Evolutionary conservation across 1,140 invertebrate species (phyloP).

Genomic region (Rhynchophorus ferrugineus): DNA sequence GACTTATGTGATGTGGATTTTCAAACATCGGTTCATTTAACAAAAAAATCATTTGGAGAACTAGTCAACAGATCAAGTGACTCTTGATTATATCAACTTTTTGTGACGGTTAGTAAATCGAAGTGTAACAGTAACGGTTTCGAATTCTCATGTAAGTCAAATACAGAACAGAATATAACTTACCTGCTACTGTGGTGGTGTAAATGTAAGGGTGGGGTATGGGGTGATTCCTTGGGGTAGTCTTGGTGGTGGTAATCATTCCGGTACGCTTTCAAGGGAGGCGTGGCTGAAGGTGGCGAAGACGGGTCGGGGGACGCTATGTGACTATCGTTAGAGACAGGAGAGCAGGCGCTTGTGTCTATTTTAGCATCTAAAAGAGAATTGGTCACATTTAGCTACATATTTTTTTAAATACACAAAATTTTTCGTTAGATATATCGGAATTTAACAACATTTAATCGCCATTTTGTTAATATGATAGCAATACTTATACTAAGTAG

Average conservation of each 20-base stretch:
- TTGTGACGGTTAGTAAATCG: no score
- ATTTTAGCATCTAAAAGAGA: conserved; percentile 20
- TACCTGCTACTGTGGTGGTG: conserved; percentile 21
- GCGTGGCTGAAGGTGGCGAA: conserved; percentile 47
- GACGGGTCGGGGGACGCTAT: conserved; percentile 34
- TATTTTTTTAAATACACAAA: conserved; percentile 1
- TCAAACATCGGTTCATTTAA: no score
- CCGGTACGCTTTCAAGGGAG: conserved; percentile 38
- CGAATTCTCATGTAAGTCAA: not conserved
- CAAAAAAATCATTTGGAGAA: no score
- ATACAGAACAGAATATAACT: not conserved
- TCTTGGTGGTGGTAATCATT: conserved; percentile 14
- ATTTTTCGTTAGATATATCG: no score
- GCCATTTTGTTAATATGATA: no score
- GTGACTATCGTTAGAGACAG: conserved; percentile 38
- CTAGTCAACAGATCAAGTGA: no score
- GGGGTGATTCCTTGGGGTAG: conserved; percentile 33
- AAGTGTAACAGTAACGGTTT: no score
- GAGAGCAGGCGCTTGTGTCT: conserved; percentile 34
- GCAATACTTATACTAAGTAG: no score
- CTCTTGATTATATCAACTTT: no score
- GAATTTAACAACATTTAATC: no score
- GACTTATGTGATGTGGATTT: no score
- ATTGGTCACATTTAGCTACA: not conserved
- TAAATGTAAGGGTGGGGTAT: conserved; percentile 32